Base-by-base conservation (phyloP, 2,888 invertebrate species). In the Acanthosepion esculentum region DNA sequence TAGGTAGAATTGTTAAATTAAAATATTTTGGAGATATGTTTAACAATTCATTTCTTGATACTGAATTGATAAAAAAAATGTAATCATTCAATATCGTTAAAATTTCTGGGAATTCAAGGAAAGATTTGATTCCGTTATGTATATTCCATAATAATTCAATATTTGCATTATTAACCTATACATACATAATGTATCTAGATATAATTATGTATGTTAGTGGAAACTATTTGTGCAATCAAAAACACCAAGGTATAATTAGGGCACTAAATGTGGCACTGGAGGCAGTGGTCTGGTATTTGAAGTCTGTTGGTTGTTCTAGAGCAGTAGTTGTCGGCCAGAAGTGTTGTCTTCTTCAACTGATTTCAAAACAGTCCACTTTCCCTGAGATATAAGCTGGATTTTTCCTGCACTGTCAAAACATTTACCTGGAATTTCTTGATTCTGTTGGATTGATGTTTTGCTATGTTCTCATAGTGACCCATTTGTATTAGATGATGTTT, bases 221-320 rank as follows among this genome's bases (percentile, higher is more conserved):
- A 20, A 23, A 59, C 20, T 59, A 59, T n/a, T 78, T 15, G 78
- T 78, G 78, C n/a, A 78, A 78, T n/a, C n/a, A n/a, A 78, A 15
- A n/a, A 78, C 33, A 78, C n/a, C 12, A 12, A n/a, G 18, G n/a
- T 33, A 78, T 78, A 33, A n/a, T 78, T n/a, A 78, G 78, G 78
- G 78, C 78, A 78, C 78, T 78, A 78, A 78, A 78, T 78, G n/a
- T 78, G 78, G 78, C 78, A 78, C 78, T 78, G n/a, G 78, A 78
- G 78, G 78, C 18, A 33, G n/a, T 78, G 78, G 78, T 78, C 78
- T 78, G 33, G 15, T 33, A 78, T 78, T 78, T 78, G 78, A 78
- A 78, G 78, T 18, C 78, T 78, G 78, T 78, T 78, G n/a, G 78
- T 78, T 78, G 78, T 78, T 33, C n/a, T 78, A 78, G 78, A 78